These are phyloP conservation scores for Myoxocephalus aenaeus DNA, from an alignment of 2,797 vertebrate genomes.

Conservation along the genomic window DNA sequence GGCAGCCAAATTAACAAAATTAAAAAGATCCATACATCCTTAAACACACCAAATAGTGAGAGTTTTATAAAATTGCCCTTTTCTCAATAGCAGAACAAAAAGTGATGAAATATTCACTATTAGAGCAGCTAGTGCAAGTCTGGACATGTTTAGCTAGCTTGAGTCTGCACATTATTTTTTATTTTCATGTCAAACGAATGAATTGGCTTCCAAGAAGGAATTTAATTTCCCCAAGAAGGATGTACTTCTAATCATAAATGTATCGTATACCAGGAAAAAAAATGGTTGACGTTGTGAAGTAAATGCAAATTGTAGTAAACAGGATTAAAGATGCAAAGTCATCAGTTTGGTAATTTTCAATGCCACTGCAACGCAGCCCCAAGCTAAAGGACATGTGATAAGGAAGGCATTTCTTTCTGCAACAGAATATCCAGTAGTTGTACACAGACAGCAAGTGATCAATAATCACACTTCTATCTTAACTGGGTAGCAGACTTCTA, in stretches of 20 bases:
- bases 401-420: neutral
- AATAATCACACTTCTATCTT: neutral
- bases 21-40: neutral
- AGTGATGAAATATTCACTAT: neutral
- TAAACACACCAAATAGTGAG: neutral
- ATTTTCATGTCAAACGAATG: constrained; percentile 1
- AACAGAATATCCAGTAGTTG: constrained; percentile 20
- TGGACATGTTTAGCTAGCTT: neutral
- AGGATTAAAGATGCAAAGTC: constrained; percentile 29
- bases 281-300: neutral
- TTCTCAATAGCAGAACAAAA: neutral
- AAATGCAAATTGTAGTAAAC: constrained; percentile 17
- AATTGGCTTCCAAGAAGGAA: neutral
- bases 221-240: neutral
- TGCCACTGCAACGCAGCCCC: neutral
- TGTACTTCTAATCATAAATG: neutral
- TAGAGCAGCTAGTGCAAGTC: neutral
- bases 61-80: constrained; percentile 12
- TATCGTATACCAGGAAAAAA: too few species aligned
- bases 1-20: neutral
- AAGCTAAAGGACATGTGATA: neutral
- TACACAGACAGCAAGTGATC: constrained; percentile 1
- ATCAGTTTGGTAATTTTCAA: neutral
- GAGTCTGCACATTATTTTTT: neutral
- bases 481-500: constrained; percentile 9